Evolutionary conservation across 2,113 vertebrate genomes (phyloP), one percentile per base, ranked within the genome.

Genomic region (Corvus moneduloides): DNA sequence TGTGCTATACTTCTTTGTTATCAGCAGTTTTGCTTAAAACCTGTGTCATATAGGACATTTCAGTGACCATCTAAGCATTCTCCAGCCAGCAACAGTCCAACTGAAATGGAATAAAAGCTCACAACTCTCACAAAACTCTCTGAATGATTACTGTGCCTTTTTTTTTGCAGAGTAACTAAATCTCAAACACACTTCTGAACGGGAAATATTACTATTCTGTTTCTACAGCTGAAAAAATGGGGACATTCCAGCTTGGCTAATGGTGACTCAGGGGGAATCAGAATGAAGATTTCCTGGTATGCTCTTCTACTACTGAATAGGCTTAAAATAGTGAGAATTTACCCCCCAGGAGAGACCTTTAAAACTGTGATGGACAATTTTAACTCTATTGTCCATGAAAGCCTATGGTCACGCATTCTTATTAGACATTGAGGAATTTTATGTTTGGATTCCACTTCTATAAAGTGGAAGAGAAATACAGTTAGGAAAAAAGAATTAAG

Each of bases 401-500:
- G 52, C 37, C 83, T 46, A 28, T 75, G 69, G 90, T 54, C 84
- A 91, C 27, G 16, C 56, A 86, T 82, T 84, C 68, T 72, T 84
- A 92, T 27, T 46, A 89, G 84, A 88, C 64, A 79, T 13, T 62
- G 64, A 94, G 83, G 51, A 81, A 93, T 93, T 84, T 78, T 78
- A 81, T 86, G 54, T 93, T 91, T 85, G 39, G 27, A 61, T 94
- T 93, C 49, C 30, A 81, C 16, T 91, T 90, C 58, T 39, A 54
- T 75, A 74, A 80, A 84, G 58, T 27, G 16, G 16, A 94, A 83
- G 49, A 84, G 46, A 95, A 84, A 95, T 46, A 85, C 75, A 84
- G 79, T 71, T 43, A 92, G 37, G 44, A 91, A 66, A 82, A 90
- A 92, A 94, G 90, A 93, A 93, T 92, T 82, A 89, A 82, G 63